Evolutionary conservation across 2,113 vertebrate species (phyloP).

Genomic region (Phaethornis superciliosus): DNA sequence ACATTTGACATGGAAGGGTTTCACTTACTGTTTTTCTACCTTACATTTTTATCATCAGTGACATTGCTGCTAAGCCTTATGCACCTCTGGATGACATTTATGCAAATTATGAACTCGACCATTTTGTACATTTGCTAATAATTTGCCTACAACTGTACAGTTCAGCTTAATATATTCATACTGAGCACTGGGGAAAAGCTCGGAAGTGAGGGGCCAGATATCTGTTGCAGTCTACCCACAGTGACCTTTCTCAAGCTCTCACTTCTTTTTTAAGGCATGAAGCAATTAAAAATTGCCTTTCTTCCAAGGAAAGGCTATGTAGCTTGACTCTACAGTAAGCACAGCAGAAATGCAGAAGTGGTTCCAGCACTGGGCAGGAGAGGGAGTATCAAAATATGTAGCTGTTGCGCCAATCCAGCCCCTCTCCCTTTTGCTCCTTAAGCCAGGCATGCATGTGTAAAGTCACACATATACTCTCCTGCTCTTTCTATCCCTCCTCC

Average conservation of each 20-base stretch:
- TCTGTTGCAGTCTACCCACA: background rate
- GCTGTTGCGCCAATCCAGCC: background rate
- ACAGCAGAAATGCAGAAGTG: background rate
- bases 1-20: background rate
- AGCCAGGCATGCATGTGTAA: background rate
- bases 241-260: background rate
- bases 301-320: background rate
- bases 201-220: background rate
- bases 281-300: background rate
- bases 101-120: background rate
- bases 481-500: background rate
- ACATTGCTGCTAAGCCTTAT: background rate
- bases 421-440: background rate
- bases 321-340: background rate
- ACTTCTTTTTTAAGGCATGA: background rate
- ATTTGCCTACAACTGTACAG: background rate
- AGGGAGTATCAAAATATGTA: background rate
- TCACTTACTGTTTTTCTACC: background rate
- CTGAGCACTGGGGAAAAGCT: background rate
- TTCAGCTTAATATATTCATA: background rate
- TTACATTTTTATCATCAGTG: background rate
- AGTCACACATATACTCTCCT: background rate
- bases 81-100: background rate
- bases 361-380: background rate
- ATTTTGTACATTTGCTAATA: background rate